Conservation (phyloP, 2,113 vertebrate species). For the Cyrtonyx montezumae region DNA sequence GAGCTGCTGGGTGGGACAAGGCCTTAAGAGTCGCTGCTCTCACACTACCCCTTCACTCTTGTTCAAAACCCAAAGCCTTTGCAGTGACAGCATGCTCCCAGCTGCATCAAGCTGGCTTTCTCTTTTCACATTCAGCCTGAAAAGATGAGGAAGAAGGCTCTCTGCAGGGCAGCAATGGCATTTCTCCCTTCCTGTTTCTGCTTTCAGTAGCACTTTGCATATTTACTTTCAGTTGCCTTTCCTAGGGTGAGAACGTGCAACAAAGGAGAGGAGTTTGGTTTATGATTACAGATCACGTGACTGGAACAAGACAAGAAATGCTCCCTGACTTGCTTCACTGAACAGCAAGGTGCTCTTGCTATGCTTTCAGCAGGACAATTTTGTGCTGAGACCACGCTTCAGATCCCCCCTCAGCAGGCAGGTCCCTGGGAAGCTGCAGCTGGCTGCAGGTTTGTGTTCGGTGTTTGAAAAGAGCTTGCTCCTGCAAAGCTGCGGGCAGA, state of each 20-base stretch:
- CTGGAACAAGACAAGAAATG: neutral
- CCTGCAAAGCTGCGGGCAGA: neutral
- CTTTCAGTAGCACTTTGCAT: neutral
- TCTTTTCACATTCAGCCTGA: neutral
- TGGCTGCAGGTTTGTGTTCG: neutral
- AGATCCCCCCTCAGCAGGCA: neutral
- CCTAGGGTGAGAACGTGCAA: neutral
- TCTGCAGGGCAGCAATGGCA: neutral
- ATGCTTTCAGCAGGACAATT: rapidly evolving
- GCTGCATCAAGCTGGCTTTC: neutral
- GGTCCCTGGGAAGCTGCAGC: neutral
- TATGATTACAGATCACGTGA: neutral
- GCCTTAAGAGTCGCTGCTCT: neutral
- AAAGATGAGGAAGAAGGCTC: neutral
- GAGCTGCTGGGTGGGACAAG: neutral
- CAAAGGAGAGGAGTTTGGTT: neutral
- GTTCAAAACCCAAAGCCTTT: neutral
- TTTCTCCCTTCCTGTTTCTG: neutral
- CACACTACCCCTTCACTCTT: neutral
- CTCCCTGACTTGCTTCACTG: neutral
- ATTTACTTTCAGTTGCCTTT: constrained; percentile 5
- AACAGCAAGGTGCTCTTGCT: neutral
- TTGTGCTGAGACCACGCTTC: neutral
- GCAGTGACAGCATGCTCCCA: neutral
- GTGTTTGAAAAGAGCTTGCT: neutral